A percentile compares a stretch with the other conserved stretches of the same genome.
These are phyloP conservation scores for Drosophila asahinai DNA, from an alignment of 1,140 invertebrate species.

Conservation along the genomic window DNA sequence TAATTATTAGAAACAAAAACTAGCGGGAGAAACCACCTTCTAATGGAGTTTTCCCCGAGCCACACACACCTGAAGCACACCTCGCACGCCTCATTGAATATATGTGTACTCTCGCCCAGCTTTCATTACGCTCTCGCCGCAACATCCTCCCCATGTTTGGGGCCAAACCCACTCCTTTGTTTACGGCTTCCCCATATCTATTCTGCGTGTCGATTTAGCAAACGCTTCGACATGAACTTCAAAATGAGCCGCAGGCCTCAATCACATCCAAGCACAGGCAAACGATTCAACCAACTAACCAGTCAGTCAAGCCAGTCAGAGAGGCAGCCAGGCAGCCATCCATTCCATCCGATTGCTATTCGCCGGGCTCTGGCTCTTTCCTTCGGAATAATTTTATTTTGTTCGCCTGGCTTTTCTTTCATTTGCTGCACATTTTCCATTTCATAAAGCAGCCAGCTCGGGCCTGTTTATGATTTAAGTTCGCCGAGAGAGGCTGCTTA, in stretches of 20 bases:
- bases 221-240: constrained; percentile 49
- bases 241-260: constrained; percentile 55
- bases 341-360: constrained; percentile 29
- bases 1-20: constrained; percentile 6
- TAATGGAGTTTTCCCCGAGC: not conserved
- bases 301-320: constrained; percentile 10
- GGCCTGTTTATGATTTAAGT: constrained; percentile 79
- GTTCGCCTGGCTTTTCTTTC: constrained; percentile 56
- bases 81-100: constrained; percentile 25
- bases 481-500: constrained; percentile 65
- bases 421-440: constrained; percentile 79
- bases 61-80: constrained; percentile 19
- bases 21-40: not conserved
- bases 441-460: constrained; percentile 77
- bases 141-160: constrained; percentile 3
- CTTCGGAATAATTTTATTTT: constrained; percentile 48
- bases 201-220: constrained; percentile 49
- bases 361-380: constrained; percentile 18
- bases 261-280: constrained; percentile 43
- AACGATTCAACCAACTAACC: constrained; percentile 30
- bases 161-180: constrained; percentile 25
- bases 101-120: constrained; percentile 6
- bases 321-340: constrained; percentile 12
- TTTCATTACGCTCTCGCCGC: constrained; percentile 20
- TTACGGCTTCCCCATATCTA: constrained; percentile 36